phyloP scores from a whole-genome alignment of 2,888 invertebrate genomes.

The Rhingia campestris region DNA sequence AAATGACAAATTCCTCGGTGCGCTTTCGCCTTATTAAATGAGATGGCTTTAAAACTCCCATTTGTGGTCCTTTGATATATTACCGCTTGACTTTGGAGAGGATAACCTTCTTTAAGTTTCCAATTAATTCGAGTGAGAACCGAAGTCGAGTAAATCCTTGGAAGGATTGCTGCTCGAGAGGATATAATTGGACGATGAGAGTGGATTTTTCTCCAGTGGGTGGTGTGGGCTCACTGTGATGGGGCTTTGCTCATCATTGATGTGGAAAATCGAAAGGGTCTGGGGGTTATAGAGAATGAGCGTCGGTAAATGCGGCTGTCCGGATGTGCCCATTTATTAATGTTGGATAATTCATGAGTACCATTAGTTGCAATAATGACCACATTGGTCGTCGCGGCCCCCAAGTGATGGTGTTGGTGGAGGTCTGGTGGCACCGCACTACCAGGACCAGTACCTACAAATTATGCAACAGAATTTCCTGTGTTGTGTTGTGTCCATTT shows the following conservation, averaged over 20 bases:
- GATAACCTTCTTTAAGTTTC: conserved; percentile 74
- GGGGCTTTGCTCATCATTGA: conserved; percentile 49
- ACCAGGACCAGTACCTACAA: conserved; percentile 14
- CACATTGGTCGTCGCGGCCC: conserved; percentile 36
- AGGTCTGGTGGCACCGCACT: not conserved
- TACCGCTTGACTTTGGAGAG: conserved; percentile 69
- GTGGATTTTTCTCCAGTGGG: conserved; percentile 46
- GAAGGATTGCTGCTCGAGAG: conserved; percentile 47
- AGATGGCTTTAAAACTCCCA: conserved; percentile 72
- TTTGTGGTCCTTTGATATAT: conserved; percentile 74
- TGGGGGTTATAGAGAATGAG: conserved; percentile 23
- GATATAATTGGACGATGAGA: conserved; percentile 59
- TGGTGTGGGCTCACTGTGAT: not conserved
- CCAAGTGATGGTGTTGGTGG: not conserved
- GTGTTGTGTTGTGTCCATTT: conserved; percentile 69
- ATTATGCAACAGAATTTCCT: conserved; percentile 69
- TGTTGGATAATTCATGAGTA: conserved; percentile 78
- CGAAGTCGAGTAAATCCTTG: conserved; percentile 68
- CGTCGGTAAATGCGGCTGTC: conserved; percentile 52
- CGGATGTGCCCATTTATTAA: conserved; percentile 72
- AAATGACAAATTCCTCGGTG: conserved; percentile 66
- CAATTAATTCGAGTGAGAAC: conserved; percentile 73
- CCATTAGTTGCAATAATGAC: conserved; percentile 79
- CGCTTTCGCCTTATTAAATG: conserved; percentile 61
- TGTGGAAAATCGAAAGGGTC: conserved; percentile 64